Base-by-base conservation (phyloP, 2,113 vertebrate species). In the Tupaia chinensis region DNA sequence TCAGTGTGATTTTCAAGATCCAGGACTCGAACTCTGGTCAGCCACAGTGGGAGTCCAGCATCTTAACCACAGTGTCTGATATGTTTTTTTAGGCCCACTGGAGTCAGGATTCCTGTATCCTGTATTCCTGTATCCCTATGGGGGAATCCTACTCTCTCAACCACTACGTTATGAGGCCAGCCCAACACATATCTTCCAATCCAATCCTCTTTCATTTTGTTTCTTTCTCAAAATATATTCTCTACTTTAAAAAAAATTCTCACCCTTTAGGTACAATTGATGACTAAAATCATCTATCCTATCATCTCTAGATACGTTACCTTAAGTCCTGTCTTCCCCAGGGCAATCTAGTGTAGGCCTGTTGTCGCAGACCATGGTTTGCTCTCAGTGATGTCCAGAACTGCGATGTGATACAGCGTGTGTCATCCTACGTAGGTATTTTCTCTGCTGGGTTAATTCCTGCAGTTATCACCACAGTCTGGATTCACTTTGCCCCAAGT, bases 171-270 rank as follows among this genome's bases (percentile, higher is more conserved):
- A 44, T 44, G 44, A 44, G 44, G 44, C 44, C 5, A 44, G 44
- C 44, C 44, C 44, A 44, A 44, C 44, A 5, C 44, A 25, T 63
- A 3, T 34, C 70, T 94, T 80, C 17, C 34, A 76, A 58, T 82
- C 5, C n/a, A 78, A n/a, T 78, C 60, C 13, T 66, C 54, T 66
- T 85, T 53, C 34, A 60, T 82, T 14, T 29, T 27, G 10, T 70
- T 78, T 77, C 61, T 82, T 44, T 56, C 60, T 86, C 56, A 69
- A 70, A 70, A 27, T 65, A 65, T 68, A 89, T 83, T 68, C 84
- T 44, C 25, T 32, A 82, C 65, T 76, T 90, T 68, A 4, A 4
- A 44, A 44, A 44, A 44, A 44, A 44, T 27, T 89, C 25, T 69
- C 53, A 86, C 20, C 73, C 14, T 68, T 69, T n/a, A 25, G 80